Conservation (phyloP, 2,797 vertebrate genomes). For the Liparis tanakae region DNA sequence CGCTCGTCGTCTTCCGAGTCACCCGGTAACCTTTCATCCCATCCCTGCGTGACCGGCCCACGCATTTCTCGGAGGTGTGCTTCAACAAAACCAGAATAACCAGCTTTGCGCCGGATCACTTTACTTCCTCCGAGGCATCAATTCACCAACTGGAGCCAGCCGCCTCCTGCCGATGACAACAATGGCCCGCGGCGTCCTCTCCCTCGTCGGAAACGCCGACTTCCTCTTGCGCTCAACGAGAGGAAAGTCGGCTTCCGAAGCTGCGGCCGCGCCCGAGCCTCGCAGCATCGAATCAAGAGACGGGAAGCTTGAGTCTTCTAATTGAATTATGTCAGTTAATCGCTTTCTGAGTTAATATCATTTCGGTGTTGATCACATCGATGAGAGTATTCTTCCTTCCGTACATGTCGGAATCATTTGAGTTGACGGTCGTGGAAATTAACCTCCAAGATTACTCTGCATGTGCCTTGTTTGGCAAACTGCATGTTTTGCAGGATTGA, state of each 20-base stretch:
- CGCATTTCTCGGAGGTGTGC: slow-evolving; percentile 32
- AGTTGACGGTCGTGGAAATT: slow-evolving; percentile 24
- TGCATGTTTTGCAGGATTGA: slow-evolving; percentile 62
- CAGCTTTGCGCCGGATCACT: slow-evolving; percentile 53
- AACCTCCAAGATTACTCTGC: slow-evolving; percentile 28
- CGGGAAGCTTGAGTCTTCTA: slow-evolving; percentile 39
- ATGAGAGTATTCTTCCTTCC: slow-evolving; percentile 18
- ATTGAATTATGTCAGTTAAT: slow-evolving; percentile 51
- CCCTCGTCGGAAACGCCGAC: slow-evolving; percentile 10
- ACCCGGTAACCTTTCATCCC: slow-evolving; percentile 54
- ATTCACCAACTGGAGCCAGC: slow-evolving; percentile 20
- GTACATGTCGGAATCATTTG: slow-evolving; percentile 15
- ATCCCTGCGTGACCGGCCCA: slow-evolving; percentile 7
- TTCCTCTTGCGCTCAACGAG: slow-evolving; percentile 4
- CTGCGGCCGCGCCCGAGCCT: neutral
- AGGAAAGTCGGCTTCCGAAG: slow-evolving; percentile 15
- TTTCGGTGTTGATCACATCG: slow-evolving; percentile 40
- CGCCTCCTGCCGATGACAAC: slow-evolving; percentile 11
- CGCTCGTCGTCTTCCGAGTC: slow-evolving; percentile 33
- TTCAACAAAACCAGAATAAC: slow-evolving; percentile 70
- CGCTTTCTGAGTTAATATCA: slow-evolving; percentile 31
- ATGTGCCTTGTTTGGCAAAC: slow-evolving; percentile 29
- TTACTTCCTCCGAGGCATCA: slow-evolving; percentile 34
- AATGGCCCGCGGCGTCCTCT: slow-evolving; percentile 7
- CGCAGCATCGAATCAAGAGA: slow-evolving; percentile 48